Evolutionary conservation across 2,797 vertebrate species (phyloP).

Genomic region (Potorous gilbertii): DNA sequence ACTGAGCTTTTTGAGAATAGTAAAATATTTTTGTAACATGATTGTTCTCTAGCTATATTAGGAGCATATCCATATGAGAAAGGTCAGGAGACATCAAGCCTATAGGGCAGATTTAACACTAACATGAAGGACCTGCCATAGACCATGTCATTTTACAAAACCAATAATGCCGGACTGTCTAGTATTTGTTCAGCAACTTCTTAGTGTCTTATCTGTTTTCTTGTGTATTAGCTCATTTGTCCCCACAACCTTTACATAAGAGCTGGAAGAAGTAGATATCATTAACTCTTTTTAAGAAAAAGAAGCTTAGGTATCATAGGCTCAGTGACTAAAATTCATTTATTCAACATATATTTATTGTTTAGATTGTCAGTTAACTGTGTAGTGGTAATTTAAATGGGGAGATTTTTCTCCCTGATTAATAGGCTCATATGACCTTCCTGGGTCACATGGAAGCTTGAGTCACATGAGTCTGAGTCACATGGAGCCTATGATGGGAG

Average conservation of each 20-base stretch:
- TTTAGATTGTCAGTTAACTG: background rate
- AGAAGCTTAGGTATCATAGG: background rate
- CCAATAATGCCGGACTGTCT: slow-evolving; percentile 14
- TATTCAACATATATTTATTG: slow-evolving; percentile 9
- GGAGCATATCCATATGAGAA: slow-evolving; percentile 6
- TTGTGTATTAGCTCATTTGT: slow-evolving; percentile 6
- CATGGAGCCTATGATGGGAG: no score
- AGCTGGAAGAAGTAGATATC: background rate
- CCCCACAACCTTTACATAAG: background rate
- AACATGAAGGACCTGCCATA: background rate
- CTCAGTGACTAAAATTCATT: background rate
- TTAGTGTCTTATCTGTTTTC: background rate
- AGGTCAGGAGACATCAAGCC: background rate
- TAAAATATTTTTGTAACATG: slow-evolving; percentile 55
- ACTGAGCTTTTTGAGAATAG: slow-evolving; percentile 61
- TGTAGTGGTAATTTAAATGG: no score
- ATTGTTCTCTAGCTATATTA: background rate
- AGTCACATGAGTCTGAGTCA: no score
- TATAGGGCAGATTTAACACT: background rate
- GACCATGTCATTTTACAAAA: background rate
- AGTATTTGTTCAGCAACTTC: background rate
- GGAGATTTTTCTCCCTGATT: no score
- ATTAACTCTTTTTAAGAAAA: background rate
- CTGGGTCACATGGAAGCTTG: no score
- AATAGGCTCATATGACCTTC: no score